These are phyloP conservation scores for Drosophila punjabiensis DNA, from an alignment of 1,140 invertebrate species.

Conservation along the genomic window DNA sequence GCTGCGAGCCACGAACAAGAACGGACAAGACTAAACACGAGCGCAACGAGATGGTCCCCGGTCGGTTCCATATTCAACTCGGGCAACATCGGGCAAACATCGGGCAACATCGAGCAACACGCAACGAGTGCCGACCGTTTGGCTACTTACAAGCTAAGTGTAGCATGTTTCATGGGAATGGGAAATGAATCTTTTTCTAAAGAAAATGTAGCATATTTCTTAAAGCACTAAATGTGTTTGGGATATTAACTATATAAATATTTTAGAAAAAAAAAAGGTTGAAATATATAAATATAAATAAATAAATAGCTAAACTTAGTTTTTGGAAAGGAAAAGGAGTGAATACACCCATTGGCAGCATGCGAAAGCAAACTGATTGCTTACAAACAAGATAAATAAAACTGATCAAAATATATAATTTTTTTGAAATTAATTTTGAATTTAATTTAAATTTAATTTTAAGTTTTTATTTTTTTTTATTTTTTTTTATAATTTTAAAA, in stretches of 20 bases:
- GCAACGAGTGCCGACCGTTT: not conserved
- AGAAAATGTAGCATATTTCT: not conserved
- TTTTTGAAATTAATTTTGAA: too few relatives aligned
- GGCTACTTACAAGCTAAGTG: not conserved
- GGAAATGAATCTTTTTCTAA: not conserved
- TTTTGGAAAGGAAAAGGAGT: too few relatives aligned
- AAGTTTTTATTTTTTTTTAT: too few relatives aligned
- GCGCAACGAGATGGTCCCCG: conserved; percentile 10
- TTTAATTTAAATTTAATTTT: too few relatives aligned
- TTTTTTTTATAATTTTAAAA: too few relatives aligned
- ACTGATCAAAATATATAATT: too few relatives aligned
- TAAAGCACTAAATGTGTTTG: not conserved
- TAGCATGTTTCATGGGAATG: too few relatives aligned
- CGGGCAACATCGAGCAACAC: not conserved
- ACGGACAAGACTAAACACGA: conserved; percentile 41
- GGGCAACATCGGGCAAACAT: conserved; percentile 3
- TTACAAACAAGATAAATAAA: too few relatives aligned
- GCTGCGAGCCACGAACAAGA: conserved; percentile 53
- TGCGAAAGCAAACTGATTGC: too few relatives aligned
- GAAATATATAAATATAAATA: too few relatives aligned
- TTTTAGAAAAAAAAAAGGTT: not conserved
- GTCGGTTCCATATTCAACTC: conserved; percentile 2
- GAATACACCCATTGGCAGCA: too few relatives aligned
- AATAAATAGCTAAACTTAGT: too few relatives aligned
- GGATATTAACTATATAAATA: not conserved